Percentiles rank a stretch among this genome's conserved stretches.
Conservation (phyloP, 2,113 vertebrate species). For the Prionailurus bengalensis region DNA sequence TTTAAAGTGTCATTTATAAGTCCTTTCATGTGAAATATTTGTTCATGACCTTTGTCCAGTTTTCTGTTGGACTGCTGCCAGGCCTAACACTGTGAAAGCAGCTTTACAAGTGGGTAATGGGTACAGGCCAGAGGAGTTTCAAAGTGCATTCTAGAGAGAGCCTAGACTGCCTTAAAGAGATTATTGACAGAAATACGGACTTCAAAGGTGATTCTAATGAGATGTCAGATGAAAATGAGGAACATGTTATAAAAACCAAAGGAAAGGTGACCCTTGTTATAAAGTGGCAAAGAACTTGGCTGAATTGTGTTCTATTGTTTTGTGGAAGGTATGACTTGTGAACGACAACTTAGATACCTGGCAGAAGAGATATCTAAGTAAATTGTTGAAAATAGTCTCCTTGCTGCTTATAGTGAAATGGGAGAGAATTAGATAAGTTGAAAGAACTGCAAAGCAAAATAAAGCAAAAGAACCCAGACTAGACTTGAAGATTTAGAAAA, state of each 20-base stretch:
- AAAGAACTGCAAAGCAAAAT: neutral
- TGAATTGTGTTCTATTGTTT: neutral
- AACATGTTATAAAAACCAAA: neutral
- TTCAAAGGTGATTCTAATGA: neutral
- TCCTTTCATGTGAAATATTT: neutral
- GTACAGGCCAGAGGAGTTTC: neutral
- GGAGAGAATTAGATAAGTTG: neutral
- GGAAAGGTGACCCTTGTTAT: neutral
- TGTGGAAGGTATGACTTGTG: neutral
- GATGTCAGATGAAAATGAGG: neutral
- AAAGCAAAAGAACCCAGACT: neutral
- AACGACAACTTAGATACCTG: neutral
- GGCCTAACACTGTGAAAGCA: neutral
- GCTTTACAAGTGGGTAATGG: neutral
- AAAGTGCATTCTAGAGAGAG: neutral
- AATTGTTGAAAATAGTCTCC: neutral
- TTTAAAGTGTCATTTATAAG: neutral
- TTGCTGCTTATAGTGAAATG: neutral
- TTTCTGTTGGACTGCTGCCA: neutral
- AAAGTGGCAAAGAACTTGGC: neutral
- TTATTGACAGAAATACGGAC: neutral
- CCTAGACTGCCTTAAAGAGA: neutral
- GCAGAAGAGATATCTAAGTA: neutral
- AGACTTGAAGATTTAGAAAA: neutral
- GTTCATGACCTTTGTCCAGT: neutral